Conservation (phyloP, 2,113 vertebrate genomes). For the Ctenodactylus gundi region DNA sequence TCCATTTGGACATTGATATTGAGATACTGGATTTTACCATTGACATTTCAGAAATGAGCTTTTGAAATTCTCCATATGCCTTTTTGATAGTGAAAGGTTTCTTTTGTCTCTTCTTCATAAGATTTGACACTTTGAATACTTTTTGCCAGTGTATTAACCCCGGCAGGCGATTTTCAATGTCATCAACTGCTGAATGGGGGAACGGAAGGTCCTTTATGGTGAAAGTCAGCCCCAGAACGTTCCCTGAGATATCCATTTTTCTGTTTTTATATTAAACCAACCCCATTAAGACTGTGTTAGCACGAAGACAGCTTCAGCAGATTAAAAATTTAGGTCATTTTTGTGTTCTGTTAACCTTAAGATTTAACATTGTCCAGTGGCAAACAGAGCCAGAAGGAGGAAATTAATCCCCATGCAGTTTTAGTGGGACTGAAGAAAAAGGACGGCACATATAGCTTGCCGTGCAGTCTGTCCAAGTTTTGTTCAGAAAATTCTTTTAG, state of each 20-base stretch:
- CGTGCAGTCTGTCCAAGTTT: not conserved
- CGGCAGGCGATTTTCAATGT: slow-evolving; percentile 55
- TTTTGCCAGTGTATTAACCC: slow-evolving; percentile 59
- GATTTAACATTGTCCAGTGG: not conserved
- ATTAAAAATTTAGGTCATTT: slow-evolving; percentile 60
- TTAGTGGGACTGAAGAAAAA: not conserved
- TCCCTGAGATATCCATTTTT: slow-evolving; percentile 50
- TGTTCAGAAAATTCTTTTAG: slow-evolving; percentile 35
- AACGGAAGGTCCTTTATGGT: slow-evolving; percentile 56
- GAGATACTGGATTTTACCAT: slow-evolving; percentile 48
- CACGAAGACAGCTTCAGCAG: slow-evolving; percentile 35
- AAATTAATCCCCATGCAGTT: not conserved
- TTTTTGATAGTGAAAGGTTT: slow-evolving; percentile 53
- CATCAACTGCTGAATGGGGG: slow-evolving; percentile 32
- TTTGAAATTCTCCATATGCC: slow-evolving; percentile 27
- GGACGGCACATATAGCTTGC: slow-evolving; percentile 27
- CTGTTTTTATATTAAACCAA: slow-evolving; percentile 62
- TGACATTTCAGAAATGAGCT: slow-evolving; percentile 72
- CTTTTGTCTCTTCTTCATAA: slow-evolving; percentile 55
- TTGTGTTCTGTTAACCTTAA: slow-evolving; percentile 1
- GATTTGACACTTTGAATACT: slow-evolving; percentile 59
- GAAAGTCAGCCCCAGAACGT: slow-evolving; percentile 17
- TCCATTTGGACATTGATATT: slow-evolving; percentile 35
- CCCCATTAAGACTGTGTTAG: slow-evolving; percentile 51
- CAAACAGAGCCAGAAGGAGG: slow-evolving; percentile 10